Evolutionary conservation across 2,797 vertebrate species (phyloP).

Genomic region (Melanogrammus aeglefinus): DNA sequence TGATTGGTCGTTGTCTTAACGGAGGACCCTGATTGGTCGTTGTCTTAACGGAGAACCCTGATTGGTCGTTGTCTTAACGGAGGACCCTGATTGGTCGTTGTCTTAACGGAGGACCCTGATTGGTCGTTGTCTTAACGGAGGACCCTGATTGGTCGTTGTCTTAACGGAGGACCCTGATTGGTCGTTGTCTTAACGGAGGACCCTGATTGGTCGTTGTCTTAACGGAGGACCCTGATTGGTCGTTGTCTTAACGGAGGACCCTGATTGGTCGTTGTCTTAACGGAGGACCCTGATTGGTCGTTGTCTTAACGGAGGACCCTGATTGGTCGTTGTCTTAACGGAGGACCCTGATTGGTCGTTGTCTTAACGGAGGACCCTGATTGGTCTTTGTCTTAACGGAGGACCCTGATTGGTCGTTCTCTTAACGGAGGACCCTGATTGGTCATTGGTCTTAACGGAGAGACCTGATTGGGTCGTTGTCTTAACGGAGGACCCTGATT

Average conservation of each 20-base stretch:
- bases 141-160: not conserved
- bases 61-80: not conserved
- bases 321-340: too few species aligned
- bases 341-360: too few species aligned
- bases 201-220: not conserved
- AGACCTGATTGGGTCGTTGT: conserved; percentile 3
- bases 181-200: not conserved
- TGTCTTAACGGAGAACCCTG: not conserved
- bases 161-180: not conserved
- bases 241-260: too few species aligned
- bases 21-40: too few species aligned
- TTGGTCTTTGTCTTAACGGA: not conserved
- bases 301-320: too few species aligned
- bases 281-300: too few species aligned
- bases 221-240: conserved; percentile 5
- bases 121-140: too few species aligned
- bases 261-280: too few species aligned
- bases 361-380: too few species aligned
- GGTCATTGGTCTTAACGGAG: conserved; percentile 9
- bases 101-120: too few species aligned
- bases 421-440: not conserved
- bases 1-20: too few species aligned
- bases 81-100: too few species aligned
- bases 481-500: not conserved
- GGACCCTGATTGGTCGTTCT: not conserved